Percentiles rank a stretch among this genome's conserved stretches.
Conservation (phyloP, 2,113 vertebrate species). For the Odobenus rosmarus region DNA sequence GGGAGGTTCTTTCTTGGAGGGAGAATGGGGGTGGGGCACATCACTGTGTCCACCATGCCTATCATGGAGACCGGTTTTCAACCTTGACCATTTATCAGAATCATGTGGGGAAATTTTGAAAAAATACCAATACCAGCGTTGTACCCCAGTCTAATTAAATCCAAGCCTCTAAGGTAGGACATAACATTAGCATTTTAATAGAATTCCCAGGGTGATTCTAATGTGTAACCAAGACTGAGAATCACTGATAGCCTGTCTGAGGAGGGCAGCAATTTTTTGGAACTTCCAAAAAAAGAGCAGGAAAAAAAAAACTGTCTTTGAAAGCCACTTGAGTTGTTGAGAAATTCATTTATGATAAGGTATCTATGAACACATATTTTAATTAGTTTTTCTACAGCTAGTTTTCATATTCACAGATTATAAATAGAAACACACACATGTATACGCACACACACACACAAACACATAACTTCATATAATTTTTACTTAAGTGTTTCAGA, state of each 20-base stretch:
- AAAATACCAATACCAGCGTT: not conserved
- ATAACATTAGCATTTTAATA: not conserved
- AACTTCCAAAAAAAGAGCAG: not conserved
- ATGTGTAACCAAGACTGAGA: not conserved
- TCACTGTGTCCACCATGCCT: not conserved
- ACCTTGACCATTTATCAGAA: not conserved
- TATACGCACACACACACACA: not conserved
- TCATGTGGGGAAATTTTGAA: not conserved
- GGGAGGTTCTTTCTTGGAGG: not conserved
- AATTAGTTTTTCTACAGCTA: not conserved
- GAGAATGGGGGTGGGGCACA: not conserved
- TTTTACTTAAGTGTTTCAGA: constrained; percentile 51
- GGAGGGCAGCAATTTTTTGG: not conserved
- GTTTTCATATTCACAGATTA: not conserved
- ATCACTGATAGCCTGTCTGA: not conserved
- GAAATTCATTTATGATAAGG: not conserved
- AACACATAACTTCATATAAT: not conserved
- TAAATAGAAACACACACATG: not conserved
- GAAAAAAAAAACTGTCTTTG: not conserved
- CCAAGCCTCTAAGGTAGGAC: not conserved
- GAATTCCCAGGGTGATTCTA: not conserved
- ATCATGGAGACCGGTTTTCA: not conserved
- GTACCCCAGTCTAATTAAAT: not conserved
- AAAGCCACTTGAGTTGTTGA: not conserved
- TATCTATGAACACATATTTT: not conserved